A percentile compares a stretch with the other conserved stretches of the same genome.
phyloP scores from a whole-genome alignment of 2,888 invertebrate species.

The Lordiphosa fenestrarum region DNA sequence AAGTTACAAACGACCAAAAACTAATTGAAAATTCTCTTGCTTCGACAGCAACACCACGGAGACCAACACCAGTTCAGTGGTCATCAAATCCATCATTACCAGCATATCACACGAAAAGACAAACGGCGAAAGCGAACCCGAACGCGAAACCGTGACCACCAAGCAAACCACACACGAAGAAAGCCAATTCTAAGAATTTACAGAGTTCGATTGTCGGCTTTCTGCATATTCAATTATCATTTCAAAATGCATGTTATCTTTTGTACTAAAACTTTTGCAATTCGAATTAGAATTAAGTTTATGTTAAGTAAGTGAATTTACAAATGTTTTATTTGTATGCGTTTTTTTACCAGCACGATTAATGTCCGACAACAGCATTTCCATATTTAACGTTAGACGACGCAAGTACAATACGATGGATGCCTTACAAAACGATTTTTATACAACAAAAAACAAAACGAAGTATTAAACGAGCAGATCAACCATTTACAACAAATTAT shows the following conservation, averaged over 20 bases:
- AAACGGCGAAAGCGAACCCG: conserved; percentile 77
- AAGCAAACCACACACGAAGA: conserved; percentile 78
- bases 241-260: conserved; percentile 16
- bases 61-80: conserved; percentile 79
- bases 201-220: neutral
- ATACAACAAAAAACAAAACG: too few relatives aligned
- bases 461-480: too few relatives aligned
- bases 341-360: too few relatives aligned
- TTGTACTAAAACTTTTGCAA: conserved; percentile 5
- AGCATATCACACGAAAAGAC: conserved; percentile 79
- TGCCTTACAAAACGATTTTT: too few relatives aligned
- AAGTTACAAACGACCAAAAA: neutral
- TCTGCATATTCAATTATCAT: conserved; percentile 7
- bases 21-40: neutral
- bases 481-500: too few relatives aligned
- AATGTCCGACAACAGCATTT: too few relatives aligned
- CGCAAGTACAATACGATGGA: too few relatives aligned
- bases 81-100: conserved; percentile 80
- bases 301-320: neutral
- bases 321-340: too few relatives aligned
- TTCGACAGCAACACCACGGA: conserved; percentile 77
- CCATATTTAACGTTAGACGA: too few relatives aligned
- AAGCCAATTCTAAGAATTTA: conserved; percentile 75
- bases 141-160: conserved; percentile 75
- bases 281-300: conserved; percentile 15